phyloP scores from a whole-genome alignment of 2,797 vertebrate species.

The Amazona finschi region DNA sequence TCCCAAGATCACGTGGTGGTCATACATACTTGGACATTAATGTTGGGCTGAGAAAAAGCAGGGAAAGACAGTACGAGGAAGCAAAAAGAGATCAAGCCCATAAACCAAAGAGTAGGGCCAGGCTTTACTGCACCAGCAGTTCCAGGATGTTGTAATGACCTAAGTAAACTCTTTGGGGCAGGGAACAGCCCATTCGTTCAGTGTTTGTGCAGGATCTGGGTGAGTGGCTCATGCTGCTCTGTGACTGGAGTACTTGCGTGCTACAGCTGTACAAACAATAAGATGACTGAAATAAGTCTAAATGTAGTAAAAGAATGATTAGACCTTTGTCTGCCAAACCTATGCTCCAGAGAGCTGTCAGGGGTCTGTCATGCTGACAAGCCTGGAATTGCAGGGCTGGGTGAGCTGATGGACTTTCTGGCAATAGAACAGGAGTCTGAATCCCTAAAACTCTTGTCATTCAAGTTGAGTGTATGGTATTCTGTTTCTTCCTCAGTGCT shows the following conservation, averaged over 20 bases:
- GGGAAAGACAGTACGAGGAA: not conserved
- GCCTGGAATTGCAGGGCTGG: not conserved
- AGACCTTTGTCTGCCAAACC: not conserved
- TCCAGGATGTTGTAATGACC: not conserved
- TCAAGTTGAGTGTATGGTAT: not conserved
- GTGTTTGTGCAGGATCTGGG: not conserved
- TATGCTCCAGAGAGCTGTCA: not conserved
- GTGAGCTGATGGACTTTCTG: not conserved
- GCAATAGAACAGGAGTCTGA: not conserved
- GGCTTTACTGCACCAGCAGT: not conserved
- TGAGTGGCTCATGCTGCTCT: not conserved
- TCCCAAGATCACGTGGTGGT: not conserved
- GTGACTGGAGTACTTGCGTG: not conserved
- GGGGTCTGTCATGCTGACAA: not conserved
- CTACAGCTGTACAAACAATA: constrained; percentile 11
- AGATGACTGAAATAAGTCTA: not conserved
- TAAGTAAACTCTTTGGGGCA: not conserved
- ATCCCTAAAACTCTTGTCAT: not conserved
- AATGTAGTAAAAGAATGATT: not conserved
- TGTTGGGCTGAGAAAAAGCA: not conserved
- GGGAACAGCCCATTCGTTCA: constrained; percentile 1
- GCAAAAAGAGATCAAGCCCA: not conserved
- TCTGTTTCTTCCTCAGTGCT: not conserved
- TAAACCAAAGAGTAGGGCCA: not conserved
- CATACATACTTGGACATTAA: fast-evolving